Conservation (phyloP, 2,113 vertebrate species). For the Emydura subglobosa region DNA sequence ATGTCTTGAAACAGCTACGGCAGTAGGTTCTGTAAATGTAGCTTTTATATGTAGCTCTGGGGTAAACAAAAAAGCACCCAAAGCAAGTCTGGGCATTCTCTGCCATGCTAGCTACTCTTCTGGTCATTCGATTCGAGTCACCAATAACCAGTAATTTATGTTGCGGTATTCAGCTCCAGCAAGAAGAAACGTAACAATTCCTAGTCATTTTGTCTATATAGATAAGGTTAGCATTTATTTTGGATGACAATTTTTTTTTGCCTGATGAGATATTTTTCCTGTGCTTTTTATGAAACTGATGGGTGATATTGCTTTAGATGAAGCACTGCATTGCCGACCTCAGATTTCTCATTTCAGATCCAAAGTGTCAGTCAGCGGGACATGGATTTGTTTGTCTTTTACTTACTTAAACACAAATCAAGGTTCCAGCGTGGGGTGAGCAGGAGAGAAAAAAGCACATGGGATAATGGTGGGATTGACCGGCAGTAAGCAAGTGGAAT, state of each 20-base stretch:
- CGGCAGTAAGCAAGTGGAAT: neutral
- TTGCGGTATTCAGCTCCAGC: neutral
- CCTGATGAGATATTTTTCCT: neutral
- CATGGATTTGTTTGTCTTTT: conserved; percentile 25
- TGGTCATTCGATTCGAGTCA: conserved; percentile 10
- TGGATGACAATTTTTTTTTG: neutral
- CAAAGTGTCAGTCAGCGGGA: neutral
- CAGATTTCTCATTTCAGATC: conserved; percentile 53
- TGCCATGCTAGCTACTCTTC: neutral
- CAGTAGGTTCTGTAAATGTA: neutral
- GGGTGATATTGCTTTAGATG: conserved; percentile 68
- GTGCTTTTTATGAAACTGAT: conserved; percentile 66
- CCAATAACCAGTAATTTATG: conserved; percentile 56
- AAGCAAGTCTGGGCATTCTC: neutral
- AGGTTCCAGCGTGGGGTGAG: neutral
- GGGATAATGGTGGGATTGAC: conserved; percentile 45
- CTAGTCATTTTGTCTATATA: conserved; percentile 39
- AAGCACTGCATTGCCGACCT: conserved; percentile 22
- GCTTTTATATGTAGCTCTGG: neutral
- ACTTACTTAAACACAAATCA: conserved; percentile 63
- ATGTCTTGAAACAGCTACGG: neutral
- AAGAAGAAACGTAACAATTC: conserved; percentile 42
- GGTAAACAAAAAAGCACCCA: neutral
- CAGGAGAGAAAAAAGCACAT: conserved; percentile 18
- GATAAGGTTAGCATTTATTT: conserved; percentile 52